phyloP scores from a whole-genome alignment of 2,888 invertebrate genomes.

The Cartodere bifasciata region DNA sequence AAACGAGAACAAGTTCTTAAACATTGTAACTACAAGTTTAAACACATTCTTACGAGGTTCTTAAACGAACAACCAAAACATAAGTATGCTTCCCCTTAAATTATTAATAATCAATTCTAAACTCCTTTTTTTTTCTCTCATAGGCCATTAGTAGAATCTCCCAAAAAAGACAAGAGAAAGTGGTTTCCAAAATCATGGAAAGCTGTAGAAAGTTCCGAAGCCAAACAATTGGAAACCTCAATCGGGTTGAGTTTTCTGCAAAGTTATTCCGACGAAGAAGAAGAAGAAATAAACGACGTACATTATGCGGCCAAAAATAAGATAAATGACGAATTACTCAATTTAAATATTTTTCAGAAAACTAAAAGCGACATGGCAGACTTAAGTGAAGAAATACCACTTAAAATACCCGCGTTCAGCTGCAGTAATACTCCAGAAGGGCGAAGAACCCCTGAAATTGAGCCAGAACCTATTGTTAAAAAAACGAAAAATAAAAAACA shows the following conservation, averaged over 20 bases:
- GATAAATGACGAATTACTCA: no score
- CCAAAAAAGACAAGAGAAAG: conserved; percentile 16
- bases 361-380: no score
- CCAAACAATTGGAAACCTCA: conserved; percentile 26
- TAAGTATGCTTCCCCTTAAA: no score
- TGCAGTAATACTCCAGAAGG: conserved; percentile 6
- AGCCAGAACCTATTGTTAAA: conserved; percentile 6
- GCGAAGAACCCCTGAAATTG: conserved; percentile 6
- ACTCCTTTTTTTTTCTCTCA: no score
- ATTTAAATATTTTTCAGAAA: no score
- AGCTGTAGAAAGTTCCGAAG: conserved; percentile 14
- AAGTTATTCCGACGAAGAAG: conserved; percentile 28
- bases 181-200: conserved; percentile 28
- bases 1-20: conserved; percentile 21
- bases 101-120: background rate
- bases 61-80: conserved; percentile 3
- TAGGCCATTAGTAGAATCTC: no score
- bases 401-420: no score
- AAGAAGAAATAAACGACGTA: conserved; percentile 21
- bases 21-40: conserved; percentile 6
- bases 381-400: no score
- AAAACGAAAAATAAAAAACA: conserved; percentile 8
- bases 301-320: no score
- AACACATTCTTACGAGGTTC: conserved; percentile 6
- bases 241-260: conserved; percentile 30